Evolutionary conservation across 2,113 vertebrate species (phyloP).

Genomic region (Alectura lathami): DNA sequence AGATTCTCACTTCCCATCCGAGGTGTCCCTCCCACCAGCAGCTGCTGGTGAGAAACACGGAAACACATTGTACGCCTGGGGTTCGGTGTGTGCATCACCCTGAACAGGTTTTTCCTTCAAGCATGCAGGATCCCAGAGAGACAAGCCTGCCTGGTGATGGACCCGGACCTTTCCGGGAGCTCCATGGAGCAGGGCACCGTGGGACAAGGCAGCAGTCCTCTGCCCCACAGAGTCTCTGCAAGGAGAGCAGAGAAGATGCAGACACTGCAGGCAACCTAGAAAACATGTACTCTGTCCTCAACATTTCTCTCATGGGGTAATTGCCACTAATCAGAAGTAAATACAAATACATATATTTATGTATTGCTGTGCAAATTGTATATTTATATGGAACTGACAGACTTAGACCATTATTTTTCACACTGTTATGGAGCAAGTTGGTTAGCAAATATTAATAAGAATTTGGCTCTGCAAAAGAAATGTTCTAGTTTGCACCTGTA

Average conservation of each 20-base stretch:
- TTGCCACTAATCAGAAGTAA: conserved; percentile 71
- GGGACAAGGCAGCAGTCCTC: not conserved
- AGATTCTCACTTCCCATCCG: not conserved
- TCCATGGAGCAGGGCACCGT: too few relatives aligned
- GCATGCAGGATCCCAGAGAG: too few relatives aligned
- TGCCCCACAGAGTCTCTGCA: not conserved
- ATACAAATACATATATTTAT: not conserved
- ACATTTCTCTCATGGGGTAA: conserved; percentile 36
- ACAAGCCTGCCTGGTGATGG: too few relatives aligned
- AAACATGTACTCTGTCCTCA: conserved; percentile 45
- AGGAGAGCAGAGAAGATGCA: not conserved
- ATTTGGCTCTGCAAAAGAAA: conserved; percentile 1
- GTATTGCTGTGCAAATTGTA: conserved; percentile 61
- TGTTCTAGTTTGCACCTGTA: not conserved
- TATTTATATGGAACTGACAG: conserved; percentile 63
- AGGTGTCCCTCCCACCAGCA: not conserved
- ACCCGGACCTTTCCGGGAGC: too few relatives aligned
- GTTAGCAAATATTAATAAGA: conserved; percentile 42
- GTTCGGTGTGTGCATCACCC: not conserved
- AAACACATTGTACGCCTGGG: not conserved
- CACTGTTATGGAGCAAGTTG: not conserved
- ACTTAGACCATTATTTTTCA: conserved; percentile 37
- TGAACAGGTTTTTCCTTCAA: too few relatives aligned
- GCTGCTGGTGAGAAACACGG: not conserved
- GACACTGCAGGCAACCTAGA: conserved; percentile 19